Evolutionary conservation across 2,113 vertebrate genomes (phyloP), one percentile per base, ranked within the genome.

Genomic region (Callochromis pleurospilus): DNA sequence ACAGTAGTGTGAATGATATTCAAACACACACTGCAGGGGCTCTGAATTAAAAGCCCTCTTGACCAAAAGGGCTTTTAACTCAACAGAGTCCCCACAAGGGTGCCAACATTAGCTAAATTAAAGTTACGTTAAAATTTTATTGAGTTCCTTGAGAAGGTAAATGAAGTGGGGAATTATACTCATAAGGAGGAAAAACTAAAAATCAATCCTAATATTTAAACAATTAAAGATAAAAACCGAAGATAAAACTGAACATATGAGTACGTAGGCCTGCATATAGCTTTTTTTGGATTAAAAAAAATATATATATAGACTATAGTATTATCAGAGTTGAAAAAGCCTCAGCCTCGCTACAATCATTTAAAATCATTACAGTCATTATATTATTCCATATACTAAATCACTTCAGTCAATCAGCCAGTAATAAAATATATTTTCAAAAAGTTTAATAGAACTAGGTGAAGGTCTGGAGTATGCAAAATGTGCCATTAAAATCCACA

Each of bases 1-100:
- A 94, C 91, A 93, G 83, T 86, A 13, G 86, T 85, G 40, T 93
- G 92, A 93, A 88, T 83, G 45, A 65, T 91, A 75, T 93, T 95
- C 81, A 90, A 92, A 92, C 87, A 62, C 85, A 86, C 88, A 47
- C 92, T 2, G 90, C 88, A 56, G 91, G 91, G 90, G 70, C 51
- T 87, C 81, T 79, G 86, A 86, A 90, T 93, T 87, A 93, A 88
- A 93, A 93, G 24, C 51, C 33, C 82, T 47, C 33, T 92, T 94
- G 92, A 92, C 92, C 86, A 84, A 92, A 93, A 56, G 26, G 55
- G 80, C 26, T 90, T 93, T 92, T 93, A 89, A 92, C 82, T 88
- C 51, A 90, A 51, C 15, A 2, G 14, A 88, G 56, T 85, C 49
- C 45, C 83, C 8, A 65, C 86, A 47, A 80, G 77, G 36, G 10